Base-by-base conservation (phyloP, 2,113 vertebrate species). In the Corythornis vintsioides region DNA sequence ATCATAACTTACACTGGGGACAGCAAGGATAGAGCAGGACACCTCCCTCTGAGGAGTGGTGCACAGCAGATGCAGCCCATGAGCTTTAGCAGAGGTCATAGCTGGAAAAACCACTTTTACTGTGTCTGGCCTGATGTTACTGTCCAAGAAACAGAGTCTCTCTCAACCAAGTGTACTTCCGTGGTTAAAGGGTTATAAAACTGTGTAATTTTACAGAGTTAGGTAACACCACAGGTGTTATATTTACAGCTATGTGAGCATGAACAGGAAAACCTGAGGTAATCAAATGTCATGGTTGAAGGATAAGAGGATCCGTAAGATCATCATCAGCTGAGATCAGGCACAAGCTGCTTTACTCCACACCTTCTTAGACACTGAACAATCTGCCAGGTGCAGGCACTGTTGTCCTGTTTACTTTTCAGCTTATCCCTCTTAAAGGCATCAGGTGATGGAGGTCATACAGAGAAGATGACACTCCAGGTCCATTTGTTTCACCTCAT, bases 281-380 rank as follows among this genome's bases (percentile, higher is more conserved):
- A 90, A 95, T 91, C 82, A 80, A 40, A 90, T 92, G 70, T 91
- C 85, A 94, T 19, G 86, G 93, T 40, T 80, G 63, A 89, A 90
- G 74, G 59, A 56, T 86, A 91, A 89, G 47, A 95, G 53, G 76
- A 75, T 81, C 66, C 48, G 22, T 81, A 92, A 79, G 31, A 80
- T 52, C 82, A 92, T 89, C 79, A 72, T 45, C 48, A 78, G 65
- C 93, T 69, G 53, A 82, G 83, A 89, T 86, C 50, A 73, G 29
- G 50, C 50, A 83, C 21, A 69, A 81, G 11, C 55, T 92, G 31
- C 35, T 83, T 85, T 50, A 91, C 53, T 17, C 59, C 47, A 61
- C 70, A 70, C 42, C 83, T 74, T 65, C 80, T 42, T 13, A 85
- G 42, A 33, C 29, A 53, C 42, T 2, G 1, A 91, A 38, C 45